Evolutionary conservation across 1,140 invertebrate genomes (phyloP).

Genomic region (Drosophila nannoptera): DNA sequence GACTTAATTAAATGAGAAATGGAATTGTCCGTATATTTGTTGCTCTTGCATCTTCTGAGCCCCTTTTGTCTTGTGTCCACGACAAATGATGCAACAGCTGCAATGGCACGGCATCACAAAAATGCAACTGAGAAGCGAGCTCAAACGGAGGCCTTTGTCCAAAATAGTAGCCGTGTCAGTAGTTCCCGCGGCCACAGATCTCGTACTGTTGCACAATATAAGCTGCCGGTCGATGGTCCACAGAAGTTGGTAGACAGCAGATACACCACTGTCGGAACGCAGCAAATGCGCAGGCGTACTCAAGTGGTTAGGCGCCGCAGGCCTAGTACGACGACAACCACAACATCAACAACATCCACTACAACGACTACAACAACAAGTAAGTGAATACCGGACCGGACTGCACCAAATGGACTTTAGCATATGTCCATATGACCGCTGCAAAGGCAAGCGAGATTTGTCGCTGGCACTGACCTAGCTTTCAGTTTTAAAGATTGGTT

Average conservation of each 20-base stretch:
- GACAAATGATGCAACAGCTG: slow-evolving; percentile 59
- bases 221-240: slow-evolving; percentile 41
- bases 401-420: slow-evolving; percentile 35
- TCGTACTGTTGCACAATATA: slow-evolving; percentile 66
- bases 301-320: slow-evolving; percentile 57
- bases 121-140: slow-evolving; percentile 29
- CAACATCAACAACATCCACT: slow-evolving; percentile 25
- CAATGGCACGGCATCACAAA: slow-evolving; percentile 20
- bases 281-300: slow-evolving; percentile 49
- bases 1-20: slow-evolving; percentile 37
- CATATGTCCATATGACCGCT: slow-evolving; percentile 38
- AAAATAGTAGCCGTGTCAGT: slow-evolving; percentile 31
- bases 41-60: slow-evolving; percentile 52
- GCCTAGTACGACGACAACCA: slow-evolving; percentile 40
- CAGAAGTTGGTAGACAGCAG: neutral
- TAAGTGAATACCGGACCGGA: slow-evolving; percentile 41
- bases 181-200: slow-evolving; percentile 39
- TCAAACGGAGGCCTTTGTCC: slow-evolving; percentile 14
- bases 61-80: slow-evolving; percentile 33
- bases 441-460: slow-evolving; percentile 50
- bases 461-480: slow-evolving; percentile 72
- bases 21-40: slow-evolving; percentile 46
- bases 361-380: slow-evolving; percentile 57
- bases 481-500: slow-evolving; percentile 52
- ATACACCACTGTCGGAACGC: slow-evolving; percentile 5